Evolutionary conservation across 1,140 invertebrate genomes (phyloP), one percentile per base, ranked within the genome.

Genomic region (Brachionus manjavacas): DNA sequence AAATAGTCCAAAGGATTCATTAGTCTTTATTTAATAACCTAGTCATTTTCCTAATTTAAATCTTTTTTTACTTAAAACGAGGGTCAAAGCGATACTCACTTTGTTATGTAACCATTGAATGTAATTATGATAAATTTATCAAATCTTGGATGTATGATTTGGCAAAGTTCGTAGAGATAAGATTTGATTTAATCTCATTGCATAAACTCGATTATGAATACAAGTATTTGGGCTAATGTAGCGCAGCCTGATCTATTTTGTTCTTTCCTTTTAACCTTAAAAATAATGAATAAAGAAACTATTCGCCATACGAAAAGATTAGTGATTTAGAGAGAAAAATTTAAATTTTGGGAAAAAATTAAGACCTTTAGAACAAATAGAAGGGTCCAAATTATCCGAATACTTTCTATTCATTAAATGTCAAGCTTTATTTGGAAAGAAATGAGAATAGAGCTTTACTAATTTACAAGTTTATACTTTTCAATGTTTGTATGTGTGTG

Each of bases 401-500:
- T 60, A 60, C n/a, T 60, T 68, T 31, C 25, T 14, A 23, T 68
- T 68, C 31, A 31, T 28, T 68, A 39, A 31, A 31, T 39, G 25
- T 68, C 25, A 68, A 39, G 31, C 66, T 39, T 68, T 68, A 12
- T 68, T 68, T 68, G 66, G 31, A 68, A 68, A 68, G 12, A 68
- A 68, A 68, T 68, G 25, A 31, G 52, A 60, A 60, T 60, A 60
- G 52, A 60, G 52, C 52, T 60, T 60, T 60, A 60, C 52, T 60
- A 60, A 60, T 60, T 60, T 60, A 9, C 66, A 68, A 39, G 25
- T 68, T 68, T 68, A 31, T 31, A 31, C 14, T 68, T n/a, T 68
- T 68, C 31, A 68, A 68, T 68, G 66, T 68, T 31, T 68, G 25
- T 39, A 39, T 31, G 66, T 68, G 66, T 68, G 66, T 68, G 66